Percentiles rank a stretch among this genome's conserved stretches.
Conservation (phyloP, 1,140 invertebrate species). For the Bombus terrestris region DNA sequence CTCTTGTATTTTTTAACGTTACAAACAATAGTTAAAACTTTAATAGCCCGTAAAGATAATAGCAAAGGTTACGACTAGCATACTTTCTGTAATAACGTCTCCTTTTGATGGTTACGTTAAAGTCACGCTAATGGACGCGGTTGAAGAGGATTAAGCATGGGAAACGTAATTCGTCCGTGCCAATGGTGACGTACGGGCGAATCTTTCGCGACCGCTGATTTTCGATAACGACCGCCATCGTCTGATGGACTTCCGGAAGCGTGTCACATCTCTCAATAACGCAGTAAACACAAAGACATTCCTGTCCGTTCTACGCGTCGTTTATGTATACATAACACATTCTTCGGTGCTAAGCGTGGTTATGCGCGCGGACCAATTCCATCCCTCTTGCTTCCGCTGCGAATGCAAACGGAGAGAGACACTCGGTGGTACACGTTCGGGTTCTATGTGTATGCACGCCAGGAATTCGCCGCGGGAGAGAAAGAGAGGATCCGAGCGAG, state of each 20-base stretch:
- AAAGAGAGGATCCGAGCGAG: not conserved
- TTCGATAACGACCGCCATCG: slow-evolving; percentile 35
- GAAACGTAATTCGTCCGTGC: not conserved
- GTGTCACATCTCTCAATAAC: slow-evolving; percentile 64
- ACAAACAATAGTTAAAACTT: too few relatives aligned
- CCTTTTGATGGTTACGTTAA: not conserved
- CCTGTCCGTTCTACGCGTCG: slow-evolving; percentile 15
- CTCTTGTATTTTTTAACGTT: too few relatives aligned
- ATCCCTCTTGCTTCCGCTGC: not conserved
- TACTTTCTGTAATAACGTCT: not conserved
- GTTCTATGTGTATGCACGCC: slow-evolving; percentile 41
- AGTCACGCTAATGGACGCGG: slow-evolving; percentile 14
- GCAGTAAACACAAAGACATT: slow-evolving; percentile 66
- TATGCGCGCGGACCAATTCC: slow-evolving; percentile 34
- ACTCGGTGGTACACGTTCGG: slow-evolving; percentile 30
- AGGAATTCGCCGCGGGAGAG: slow-evolving; percentile 32
- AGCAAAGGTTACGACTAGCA: too few relatives aligned
- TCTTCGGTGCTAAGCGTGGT: slow-evolving; percentile 54
- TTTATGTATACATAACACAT: slow-evolving; percentile 61
- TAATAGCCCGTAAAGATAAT: too few relatives aligned
- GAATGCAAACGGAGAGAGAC: slow-evolving; percentile 34
- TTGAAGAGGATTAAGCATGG: not conserved
- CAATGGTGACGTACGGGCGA: slow-evolving; percentile 4
- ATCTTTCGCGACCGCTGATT: slow-evolving; percentile 31
- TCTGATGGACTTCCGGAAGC: slow-evolving; percentile 59